Evolutionary conservation across 2,797 vertebrate species (phyloP).

Genomic region (Austrolebias charrua): DNA sequence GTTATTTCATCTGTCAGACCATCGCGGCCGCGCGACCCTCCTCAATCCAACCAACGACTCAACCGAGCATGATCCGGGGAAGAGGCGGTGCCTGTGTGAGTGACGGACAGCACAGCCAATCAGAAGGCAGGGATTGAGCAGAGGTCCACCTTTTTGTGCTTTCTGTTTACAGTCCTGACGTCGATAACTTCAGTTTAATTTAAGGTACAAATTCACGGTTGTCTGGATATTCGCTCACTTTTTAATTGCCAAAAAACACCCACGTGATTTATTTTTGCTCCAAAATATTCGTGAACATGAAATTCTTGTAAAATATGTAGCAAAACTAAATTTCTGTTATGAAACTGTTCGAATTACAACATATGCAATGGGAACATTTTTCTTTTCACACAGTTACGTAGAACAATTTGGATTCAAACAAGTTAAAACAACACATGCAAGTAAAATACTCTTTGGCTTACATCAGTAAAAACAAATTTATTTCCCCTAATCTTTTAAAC

Average conservation of each 20-base stretch:
- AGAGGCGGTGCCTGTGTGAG: slow-evolving; percentile 55
- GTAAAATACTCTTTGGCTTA: too few species aligned
- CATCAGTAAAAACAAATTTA: too few species aligned
- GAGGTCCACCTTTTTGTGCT: slow-evolving; percentile 56
- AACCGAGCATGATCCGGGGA: slow-evolving; percentile 84
- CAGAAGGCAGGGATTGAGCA: slow-evolving; percentile 1
- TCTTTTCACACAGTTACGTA: too few species aligned
- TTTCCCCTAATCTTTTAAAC: too few species aligned
- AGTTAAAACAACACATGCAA: too few species aligned
- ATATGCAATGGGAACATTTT: too few species aligned
- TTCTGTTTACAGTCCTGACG: slow-evolving; percentile 44
- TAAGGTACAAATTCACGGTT: slow-evolving; percentile 9
- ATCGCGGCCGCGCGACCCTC: slow-evolving; percentile 84
- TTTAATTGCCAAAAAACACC: not conserved
- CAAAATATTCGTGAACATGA: not conserved
- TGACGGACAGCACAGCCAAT: slow-evolving; percentile 63
- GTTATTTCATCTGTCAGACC: slow-evolving; percentile 94
- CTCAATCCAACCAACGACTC: slow-evolving; percentile 70
- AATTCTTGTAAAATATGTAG: too few species aligned
- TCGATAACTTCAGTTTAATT: slow-evolving; percentile 14
- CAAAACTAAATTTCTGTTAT: too few species aligned
- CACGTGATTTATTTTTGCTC: not conserved
- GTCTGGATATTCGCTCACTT: not conserved
- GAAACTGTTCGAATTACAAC: too few species aligned
- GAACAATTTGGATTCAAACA: too few species aligned